A percentile compares a stretch with the other conserved stretches of the same genome.
Conservation (phyloP, 1,140 invertebrate genomes). For the Scaptomyza hsui region DNA sequence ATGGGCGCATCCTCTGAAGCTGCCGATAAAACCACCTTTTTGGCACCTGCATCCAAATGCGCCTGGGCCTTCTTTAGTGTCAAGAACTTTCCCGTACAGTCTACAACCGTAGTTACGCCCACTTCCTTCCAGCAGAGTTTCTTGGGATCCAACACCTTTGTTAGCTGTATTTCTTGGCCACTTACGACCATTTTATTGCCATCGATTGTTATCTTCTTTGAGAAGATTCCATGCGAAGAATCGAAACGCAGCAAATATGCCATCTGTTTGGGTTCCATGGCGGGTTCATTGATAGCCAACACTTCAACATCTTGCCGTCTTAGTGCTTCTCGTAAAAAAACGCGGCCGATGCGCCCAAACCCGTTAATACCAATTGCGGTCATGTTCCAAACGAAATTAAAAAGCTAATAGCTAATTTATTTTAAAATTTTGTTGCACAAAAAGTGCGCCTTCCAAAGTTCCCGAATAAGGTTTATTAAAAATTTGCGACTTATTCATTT, state of each 20-base stretch:
- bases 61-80: conserved; percentile 95
- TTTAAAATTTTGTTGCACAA: no score
- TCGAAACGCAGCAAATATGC: conserved; percentile 99
- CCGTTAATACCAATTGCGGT: conserved; percentile 95
- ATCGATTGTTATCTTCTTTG: conserved; percentile 92
- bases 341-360: conserved; percentile 98
- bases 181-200: conserved; percentile 93
- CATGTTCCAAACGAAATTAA: conserved; percentile 26
- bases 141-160: conserved; percentile 93
- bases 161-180: conserved; percentile 93
- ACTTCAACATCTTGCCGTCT: conserved; percentile 90
- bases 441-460: no score
- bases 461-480: no score
- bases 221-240: conserved; percentile 95
- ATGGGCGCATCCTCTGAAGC: conserved; percentile 99
- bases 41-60: conserved; percentile 95
- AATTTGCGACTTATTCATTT: no score
- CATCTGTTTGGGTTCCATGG: conserved; percentile 97
- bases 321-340: conserved; percentile 94
- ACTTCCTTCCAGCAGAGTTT: conserved; percentile 94
- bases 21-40: conserved; percentile 99
- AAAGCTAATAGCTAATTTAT: no score
- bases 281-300: conserved; percentile 97
- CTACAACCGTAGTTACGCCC: conserved; percentile 97
- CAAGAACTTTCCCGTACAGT: conserved; percentile 99